phyloP scores from a whole-genome alignment of 1,140 invertebrate species.

The Hestina assimilis region DNA sequence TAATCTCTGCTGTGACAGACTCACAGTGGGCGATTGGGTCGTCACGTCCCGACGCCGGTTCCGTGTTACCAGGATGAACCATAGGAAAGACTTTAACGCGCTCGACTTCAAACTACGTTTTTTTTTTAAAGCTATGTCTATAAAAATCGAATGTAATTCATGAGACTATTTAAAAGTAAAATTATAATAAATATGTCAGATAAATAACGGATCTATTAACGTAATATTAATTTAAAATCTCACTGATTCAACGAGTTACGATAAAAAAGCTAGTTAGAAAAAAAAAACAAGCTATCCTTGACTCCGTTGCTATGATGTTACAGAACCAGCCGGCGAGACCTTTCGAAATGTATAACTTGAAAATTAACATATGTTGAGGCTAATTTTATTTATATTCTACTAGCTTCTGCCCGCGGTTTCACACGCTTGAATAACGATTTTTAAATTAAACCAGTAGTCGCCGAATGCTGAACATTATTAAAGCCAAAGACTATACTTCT shows the following conservation, averaged over 20 bases:
- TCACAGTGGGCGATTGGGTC: no score
- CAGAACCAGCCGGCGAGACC: background rate
- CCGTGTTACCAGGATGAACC: background rate
- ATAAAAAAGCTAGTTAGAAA: background rate
- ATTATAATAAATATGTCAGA: background rate
- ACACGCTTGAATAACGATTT: no score
- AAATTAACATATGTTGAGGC: no score
- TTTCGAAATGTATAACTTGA: background rate
- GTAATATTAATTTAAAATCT: background rate
- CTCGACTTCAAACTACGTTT: background rate
- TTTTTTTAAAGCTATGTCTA: background rate
- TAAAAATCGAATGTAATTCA: no score
- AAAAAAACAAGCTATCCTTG: background rate
- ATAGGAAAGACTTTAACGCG: slow-evolving; percentile 1
- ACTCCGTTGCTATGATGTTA: background rate
- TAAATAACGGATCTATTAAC: background rate
- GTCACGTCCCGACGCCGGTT: background rate
- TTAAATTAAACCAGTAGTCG: no score
- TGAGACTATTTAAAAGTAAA: no score
- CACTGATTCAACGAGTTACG: background rate
- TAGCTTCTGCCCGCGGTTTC: no score
- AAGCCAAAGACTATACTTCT: no score
- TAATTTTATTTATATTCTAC: no score
- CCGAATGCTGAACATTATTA: no score
- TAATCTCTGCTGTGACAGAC: no score